phyloP scores from a whole-genome alignment of 2,888 invertebrate species.

The Mythimna lalbum region DNA sequence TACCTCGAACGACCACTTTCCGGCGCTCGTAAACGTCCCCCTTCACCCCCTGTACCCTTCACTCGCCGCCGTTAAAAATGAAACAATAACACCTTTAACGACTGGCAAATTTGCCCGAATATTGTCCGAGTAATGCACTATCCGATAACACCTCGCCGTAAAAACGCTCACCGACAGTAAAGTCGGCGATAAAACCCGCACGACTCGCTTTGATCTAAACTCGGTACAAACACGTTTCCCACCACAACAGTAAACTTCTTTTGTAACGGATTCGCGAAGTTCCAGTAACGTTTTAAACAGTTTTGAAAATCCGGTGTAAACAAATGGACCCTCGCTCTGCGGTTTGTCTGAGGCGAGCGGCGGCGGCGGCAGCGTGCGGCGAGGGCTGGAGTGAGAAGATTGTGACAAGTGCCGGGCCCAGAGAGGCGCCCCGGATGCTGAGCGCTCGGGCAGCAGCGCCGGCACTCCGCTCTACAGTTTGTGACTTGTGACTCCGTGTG shows the following conservation, averaged over 20 bases:
- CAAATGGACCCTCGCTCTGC: constrained; percentile 65
- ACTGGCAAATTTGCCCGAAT: constrained; percentile 60
- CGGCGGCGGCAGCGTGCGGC: not conserved
- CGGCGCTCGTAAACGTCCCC: constrained; percentile 55
- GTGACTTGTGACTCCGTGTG: not conserved
- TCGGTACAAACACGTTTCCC: constrained; percentile 35
- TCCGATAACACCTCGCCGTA: constrained; percentile 51
- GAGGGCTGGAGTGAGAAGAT: constrained; percentile 45
- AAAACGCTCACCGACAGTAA: constrained; percentile 46
- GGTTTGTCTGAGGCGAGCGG: constrained; percentile 64
- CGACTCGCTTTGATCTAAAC: constrained; percentile 54
- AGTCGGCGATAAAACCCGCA: constrained; percentile 38
- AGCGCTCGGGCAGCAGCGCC: not conserved
- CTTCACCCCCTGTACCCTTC: not conserved
- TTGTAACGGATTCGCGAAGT: constrained; percentile 49
- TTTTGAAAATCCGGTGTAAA: constrained; percentile 65
- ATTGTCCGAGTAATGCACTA: constrained; percentile 59
- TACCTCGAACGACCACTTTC: constrained; percentile 60
- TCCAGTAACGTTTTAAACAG: constrained; percentile 60
- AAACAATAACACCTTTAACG: constrained; percentile 65
- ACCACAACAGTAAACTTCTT: constrained; percentile 35
- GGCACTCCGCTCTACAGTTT: not conserved
- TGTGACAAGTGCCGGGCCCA: constrained; percentile 39
- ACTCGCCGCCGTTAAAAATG: constrained; percentile 50
- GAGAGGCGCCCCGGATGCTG: not conserved